Percentiles rank a stretch among this genome's conserved stretches.
These are phyloP conservation scores for Peromyscus leucopus DNA, from an alignment of 2,113 vertebrate genomes.

Conservation along the genomic window DNA sequence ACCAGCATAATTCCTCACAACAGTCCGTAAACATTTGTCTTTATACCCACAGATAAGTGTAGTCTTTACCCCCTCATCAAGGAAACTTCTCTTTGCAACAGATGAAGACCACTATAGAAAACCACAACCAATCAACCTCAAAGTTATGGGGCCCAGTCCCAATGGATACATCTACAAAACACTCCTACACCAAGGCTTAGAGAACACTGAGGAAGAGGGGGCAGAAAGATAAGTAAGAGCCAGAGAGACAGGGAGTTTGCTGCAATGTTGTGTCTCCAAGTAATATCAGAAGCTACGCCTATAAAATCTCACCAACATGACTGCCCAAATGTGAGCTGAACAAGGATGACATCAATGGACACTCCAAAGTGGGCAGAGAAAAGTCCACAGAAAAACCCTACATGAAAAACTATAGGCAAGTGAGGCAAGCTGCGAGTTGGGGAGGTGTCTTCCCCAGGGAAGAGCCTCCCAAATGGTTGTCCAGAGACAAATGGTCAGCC, in stretches of 20 bases:
- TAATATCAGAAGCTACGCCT: background rate
- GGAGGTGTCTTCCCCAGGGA: no score
- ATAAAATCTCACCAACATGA: background rate
- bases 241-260: background rate
- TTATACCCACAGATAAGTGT: no score
- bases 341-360: background rate
- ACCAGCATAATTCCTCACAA: background rate
- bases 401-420: background rate
- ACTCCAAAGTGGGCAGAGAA: background rate
- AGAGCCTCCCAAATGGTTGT: background rate
- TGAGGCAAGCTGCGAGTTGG: background rate
- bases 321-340: background rate
- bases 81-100: background rate
- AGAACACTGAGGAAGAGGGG: background rate
- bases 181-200: background rate
- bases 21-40: background rate
- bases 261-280: background rate
- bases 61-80: background rate
- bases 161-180: background rate
- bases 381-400: no score
- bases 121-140: background rate
- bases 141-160: no score
- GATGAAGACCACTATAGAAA: background rate
- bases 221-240: background rate
- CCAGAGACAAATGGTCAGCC: background rate